Evolutionary conservation across 2,888 invertebrate species (phyloP).

Genomic region (Lysandra bellargus): DNA sequence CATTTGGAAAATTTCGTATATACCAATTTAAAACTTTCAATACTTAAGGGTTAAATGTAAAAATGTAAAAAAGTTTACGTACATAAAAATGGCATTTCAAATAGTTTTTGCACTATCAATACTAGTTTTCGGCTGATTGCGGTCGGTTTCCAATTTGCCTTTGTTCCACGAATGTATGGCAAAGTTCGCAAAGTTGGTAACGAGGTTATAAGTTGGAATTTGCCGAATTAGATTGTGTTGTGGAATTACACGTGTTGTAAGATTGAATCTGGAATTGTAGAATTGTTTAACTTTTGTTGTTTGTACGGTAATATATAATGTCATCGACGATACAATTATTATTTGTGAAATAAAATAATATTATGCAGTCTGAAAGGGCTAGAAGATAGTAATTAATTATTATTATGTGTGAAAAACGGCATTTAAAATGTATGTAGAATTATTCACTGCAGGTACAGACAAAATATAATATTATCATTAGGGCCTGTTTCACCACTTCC

Average conservation of each 20-base stretch:
- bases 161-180: conserved; percentile 45
- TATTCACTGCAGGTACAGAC: too few relatives aligned
- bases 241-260: conserved; percentile 31
- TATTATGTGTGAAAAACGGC: too few relatives aligned
- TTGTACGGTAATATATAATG: background rate
- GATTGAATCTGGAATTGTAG: conserved; percentile 6
- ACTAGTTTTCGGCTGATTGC: conserved; percentile 52
- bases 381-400: too few relatives aligned
- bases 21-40: too few relatives aligned
- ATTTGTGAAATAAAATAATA: background rate
- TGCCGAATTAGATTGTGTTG: conserved; percentile 44
- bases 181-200: conserved; percentile 40
- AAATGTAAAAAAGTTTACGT: too few relatives aligned
- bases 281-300: conserved; percentile 12
- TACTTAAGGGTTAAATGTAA: too few relatives aligned
- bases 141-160: conserved; percentile 70
- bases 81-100: background rate
- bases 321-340: background rate
- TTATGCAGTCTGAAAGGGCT: background rate
- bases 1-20: too few relatives aligned
- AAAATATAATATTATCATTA: too few relatives aligned
- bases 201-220: conserved; percentile 42
- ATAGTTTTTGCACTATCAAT: conserved; percentile 30
- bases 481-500: too few relatives aligned
- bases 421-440: too few relatives aligned